A percentile compares a stretch with the other conserved stretches of the same genome.
Conservation (phyloP, 1,140 invertebrate species). For the Drosophila trapezifrons region DNA sequence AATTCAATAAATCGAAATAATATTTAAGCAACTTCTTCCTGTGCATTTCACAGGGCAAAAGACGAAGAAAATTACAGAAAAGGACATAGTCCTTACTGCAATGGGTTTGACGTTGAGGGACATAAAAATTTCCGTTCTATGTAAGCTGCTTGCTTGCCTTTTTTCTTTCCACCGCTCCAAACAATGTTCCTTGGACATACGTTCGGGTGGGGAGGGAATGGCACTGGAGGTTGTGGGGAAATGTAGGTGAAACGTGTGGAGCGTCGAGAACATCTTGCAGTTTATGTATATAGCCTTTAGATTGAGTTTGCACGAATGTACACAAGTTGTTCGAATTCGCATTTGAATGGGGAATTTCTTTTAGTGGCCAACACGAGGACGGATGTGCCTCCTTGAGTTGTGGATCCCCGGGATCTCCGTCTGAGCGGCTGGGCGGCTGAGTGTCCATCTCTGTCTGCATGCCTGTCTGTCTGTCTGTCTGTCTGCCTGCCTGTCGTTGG, state of each 20-base stretch:
- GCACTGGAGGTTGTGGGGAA: conserved; percentile 17
- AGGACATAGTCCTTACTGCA: conserved; percentile 48
- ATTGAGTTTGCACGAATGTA: conserved; percentile 75
- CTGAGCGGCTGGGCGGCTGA: conserved; percentile 23
- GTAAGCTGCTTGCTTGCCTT: conserved; percentile 42
- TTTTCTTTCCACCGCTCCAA: conserved; percentile 23
- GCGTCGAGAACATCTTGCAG: conserved; percentile 69
- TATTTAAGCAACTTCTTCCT: background rate
- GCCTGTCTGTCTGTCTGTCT: conserved; percentile 31
- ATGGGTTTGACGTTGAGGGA: conserved; percentile 78
- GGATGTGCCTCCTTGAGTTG: conserved; percentile 58
- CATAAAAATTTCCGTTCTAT: conserved; percentile 77
- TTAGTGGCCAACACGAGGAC: conserved; percentile 60
- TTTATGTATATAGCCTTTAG: conserved; percentile 75
- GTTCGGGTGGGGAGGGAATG: conserved; percentile 4
- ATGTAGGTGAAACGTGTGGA: conserved; percentile 40
- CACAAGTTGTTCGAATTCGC: conserved; percentile 61
- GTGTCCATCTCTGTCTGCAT: conserved; percentile 30
- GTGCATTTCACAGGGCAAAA: conserved; percentile 10
- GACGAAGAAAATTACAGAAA: conserved; percentile 19
- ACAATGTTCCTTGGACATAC: conserved; percentile 63
- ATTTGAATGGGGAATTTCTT: conserved; percentile 76
- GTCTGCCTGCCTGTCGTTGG: conserved; percentile 34
- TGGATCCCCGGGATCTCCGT: conserved; percentile 11
- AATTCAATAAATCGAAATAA: background rate